phyloP scores from a whole-genome alignment of 2,113 vertebrate species.

The Struthidea cinerea region DNA sequence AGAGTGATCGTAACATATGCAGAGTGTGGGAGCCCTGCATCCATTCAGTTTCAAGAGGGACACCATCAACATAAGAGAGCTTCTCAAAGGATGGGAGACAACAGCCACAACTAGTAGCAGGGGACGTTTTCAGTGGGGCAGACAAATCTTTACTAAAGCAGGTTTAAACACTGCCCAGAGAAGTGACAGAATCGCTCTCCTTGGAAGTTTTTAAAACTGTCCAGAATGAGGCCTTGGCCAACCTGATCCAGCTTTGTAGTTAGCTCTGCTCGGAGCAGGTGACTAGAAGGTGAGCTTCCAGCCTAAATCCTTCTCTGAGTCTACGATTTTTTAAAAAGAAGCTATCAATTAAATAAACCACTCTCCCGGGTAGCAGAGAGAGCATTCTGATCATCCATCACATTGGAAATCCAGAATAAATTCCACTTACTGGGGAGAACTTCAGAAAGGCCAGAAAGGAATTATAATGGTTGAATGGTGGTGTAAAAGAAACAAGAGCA shows the following conservation, averaged over 20 bases:
- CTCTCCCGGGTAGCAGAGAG: not conserved
- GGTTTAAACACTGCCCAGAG: not conserved
- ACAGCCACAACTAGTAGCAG: not conserved
- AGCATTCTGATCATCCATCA: not conserved
- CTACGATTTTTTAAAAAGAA: not conserved
- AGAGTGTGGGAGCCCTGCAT: not conserved
- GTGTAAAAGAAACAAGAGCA: not conserved
- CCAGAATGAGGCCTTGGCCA: not conserved
- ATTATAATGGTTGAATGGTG: not conserved
- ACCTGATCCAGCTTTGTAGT: not conserved
- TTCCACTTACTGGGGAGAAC: not conserved
- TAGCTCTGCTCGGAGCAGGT: not conserved
- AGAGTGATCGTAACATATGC: fast-evolving
- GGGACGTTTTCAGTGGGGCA: not conserved
- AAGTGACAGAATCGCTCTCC: not conserved
- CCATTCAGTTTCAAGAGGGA: not conserved
- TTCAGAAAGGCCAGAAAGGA: not conserved
- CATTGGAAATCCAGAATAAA: not conserved
- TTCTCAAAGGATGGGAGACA: not conserved
- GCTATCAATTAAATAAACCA: not conserved
- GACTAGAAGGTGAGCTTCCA: not conserved
- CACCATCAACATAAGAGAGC: not conserved
- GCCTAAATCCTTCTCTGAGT: not conserved
- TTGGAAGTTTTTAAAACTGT: not conserved
- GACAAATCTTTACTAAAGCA: not conserved